Conservation (phyloP, 1,140 invertebrate genomes). For the Drosophila orena region DNA sequence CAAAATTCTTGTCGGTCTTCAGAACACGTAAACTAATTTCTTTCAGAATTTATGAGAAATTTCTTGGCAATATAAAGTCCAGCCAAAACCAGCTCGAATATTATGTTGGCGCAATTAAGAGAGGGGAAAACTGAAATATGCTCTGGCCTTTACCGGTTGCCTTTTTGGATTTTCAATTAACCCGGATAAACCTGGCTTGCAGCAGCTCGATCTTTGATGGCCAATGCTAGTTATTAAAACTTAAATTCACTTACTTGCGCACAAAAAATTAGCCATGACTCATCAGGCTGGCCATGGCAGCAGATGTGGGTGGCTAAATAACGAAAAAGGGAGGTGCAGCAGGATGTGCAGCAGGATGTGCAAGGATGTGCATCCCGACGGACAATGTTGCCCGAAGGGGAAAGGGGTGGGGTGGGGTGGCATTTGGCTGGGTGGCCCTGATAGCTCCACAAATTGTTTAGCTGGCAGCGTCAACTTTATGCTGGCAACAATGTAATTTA, state of each 20-base stretch:
- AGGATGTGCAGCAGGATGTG: constrained; percentile 8
- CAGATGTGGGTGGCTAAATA: not conserved
- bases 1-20: not conserved
- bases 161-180: constrained; percentile 74
- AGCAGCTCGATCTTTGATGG: constrained; percentile 37
- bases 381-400: constrained; percentile 36
- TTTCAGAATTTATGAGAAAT: constrained; percentile 1
- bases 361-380: constrained; percentile 30
- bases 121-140: constrained; percentile 14
- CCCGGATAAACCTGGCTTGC: constrained; percentile 43
- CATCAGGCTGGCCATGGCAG: constrained; percentile 49
- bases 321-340: not conserved
- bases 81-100: not conserved
- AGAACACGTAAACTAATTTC: constrained; percentile 6
- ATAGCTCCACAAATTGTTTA: constrained; percentile 72
- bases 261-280: constrained; percentile 60
- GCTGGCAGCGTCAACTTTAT: constrained; percentile 71
- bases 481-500: constrained; percentile 77
- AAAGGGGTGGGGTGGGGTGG: not conserved
- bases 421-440: constrained; percentile 22
- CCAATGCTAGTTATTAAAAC: constrained; percentile 71
- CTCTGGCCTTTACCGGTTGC: constrained; percentile 8
- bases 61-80: constrained; percentile 7
- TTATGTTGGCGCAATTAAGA: constrained; percentile 25
- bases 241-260: constrained; percentile 72